phyloP scores from a whole-genome alignment of 2,113 vertebrate species.

The Bucco capensis region DNA sequence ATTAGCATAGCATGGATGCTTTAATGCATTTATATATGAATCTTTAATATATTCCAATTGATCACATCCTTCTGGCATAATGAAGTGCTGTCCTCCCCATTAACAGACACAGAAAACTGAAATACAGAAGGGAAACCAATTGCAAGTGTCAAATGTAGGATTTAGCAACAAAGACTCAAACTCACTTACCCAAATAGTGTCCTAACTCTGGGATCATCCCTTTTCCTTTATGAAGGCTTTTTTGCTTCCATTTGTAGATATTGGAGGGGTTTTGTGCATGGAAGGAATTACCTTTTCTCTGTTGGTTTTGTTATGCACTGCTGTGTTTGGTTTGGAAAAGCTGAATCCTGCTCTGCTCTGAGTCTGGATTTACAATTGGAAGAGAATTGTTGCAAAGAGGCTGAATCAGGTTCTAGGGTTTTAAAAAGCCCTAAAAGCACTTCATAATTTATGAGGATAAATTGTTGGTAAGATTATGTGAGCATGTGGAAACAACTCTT shows the following conservation, averaged over 20 bases:
- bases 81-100: background rate
- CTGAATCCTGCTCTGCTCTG: background rate
- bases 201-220: background rate
- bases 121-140: background rate
- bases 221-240: background rate
- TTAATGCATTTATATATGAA: background rate
- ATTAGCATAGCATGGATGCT: conserved; percentile 1
- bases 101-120: background rate
- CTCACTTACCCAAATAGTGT: background rate
- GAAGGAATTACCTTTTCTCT: background rate
- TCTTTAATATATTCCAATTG: conserved; percentile 13
- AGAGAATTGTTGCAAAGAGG: background rate
- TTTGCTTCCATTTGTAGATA: background rate
- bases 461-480: conserved; percentile 18
- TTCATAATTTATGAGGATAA: conserved; percentile 39
- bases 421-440: background rate
- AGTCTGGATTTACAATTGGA: background rate
- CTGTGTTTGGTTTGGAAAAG: background rate
- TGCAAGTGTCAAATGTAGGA: background rate
- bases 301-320: background rate
- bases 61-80: background rate
- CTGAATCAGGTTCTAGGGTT: background rate
- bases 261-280: background rate
- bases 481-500: conserved; percentile 1
- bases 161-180: background rate